These are phyloP conservation scores for Desmodus rotundus DNA, from an alignment of 2,113 vertebrate genomes.

Conservation along the genomic window DNA sequence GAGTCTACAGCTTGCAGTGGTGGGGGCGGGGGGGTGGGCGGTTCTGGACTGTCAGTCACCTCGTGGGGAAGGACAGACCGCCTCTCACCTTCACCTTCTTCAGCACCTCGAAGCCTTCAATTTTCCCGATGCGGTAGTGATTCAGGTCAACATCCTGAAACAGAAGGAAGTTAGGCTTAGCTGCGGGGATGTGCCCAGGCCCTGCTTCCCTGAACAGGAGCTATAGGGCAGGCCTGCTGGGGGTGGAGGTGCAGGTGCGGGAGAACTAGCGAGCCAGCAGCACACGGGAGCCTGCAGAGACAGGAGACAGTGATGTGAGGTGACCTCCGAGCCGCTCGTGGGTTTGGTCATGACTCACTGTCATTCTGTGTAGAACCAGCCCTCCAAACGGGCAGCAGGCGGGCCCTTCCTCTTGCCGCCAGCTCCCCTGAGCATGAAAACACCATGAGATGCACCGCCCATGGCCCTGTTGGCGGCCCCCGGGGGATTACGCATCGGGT, in stretches of 20 bases:
- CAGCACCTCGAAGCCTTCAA: slow-evolving; percentile 95
- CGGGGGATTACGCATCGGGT: fast-evolving
- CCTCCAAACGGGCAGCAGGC: fast-evolving
- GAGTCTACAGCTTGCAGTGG: too few relatives aligned
- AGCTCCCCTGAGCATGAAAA: neutral
- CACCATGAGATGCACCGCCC: neutral
- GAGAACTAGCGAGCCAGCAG: neutral
- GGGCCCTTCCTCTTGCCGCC: neutral
- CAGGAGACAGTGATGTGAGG: fast-evolving
- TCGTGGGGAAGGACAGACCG: neutral
- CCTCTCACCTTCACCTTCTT: slow-evolving; percentile 93
- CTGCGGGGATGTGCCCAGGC: neutral
- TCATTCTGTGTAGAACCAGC: neutral
- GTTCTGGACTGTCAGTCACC: neutral
- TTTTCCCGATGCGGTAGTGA: slow-evolving; percentile 96
- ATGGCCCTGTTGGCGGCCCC: fast-evolving
- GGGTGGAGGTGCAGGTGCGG: fast-evolving
- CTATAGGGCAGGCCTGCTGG: fast-evolving
- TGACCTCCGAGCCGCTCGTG: fast-evolving
- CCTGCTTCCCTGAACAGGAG: neutral
- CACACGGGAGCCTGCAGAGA: fast-evolving
- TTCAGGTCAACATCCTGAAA: slow-evolving; percentile 96
- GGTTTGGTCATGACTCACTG: neutral
- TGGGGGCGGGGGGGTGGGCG: fast-evolving
- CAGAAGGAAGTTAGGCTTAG: neutral